Evolutionary conservation across 1,140 invertebrate species (phyloP), one percentile per base, ranked within the genome.

Genomic region (Harlomillsia oculata): DNA sequence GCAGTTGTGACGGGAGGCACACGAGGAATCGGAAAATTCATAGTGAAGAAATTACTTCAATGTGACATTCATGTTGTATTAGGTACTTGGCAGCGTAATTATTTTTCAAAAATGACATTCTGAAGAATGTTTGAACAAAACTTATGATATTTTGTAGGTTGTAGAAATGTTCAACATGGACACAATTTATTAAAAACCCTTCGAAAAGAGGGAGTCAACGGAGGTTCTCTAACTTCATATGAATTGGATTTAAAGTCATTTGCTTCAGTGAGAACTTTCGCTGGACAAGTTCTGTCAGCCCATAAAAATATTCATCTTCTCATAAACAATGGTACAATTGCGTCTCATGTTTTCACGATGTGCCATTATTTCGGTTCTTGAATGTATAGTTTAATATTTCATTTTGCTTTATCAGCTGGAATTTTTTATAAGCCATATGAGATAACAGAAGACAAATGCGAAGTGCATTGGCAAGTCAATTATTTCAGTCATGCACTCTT

Each of bases 1-100:
- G 89, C 85, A 36, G 80, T 95, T 59, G 81, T 95, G 37, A 94
- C 90, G 8, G 91, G 90, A 53, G 90, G 89, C 13, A 81, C 84
- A 29, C 74, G 84, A 64, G 90, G 91, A n/a, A 91, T 95, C 67
- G 91, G 89, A 13, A 73, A 77, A n/a, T 77, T 83, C 71, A 79
- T 90, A 14, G 82, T 88, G 13, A 81, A 82, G 69, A 82, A 83
- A 70, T 72, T 95, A 16, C 69, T 91, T 23, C 74, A 84, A 67
- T 82, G 82, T 69, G 83, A 89, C 59, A 84, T 90, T 74, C 80
- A 80, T 68, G 86, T 94, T 36, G 76, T n/a, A n/a, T n/a, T n/a
- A n/a, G n/a, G n/a, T n/a, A n/a, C n/a, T n/a, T n/a, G n/a, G n/a
- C n/a, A n/a, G n/a, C n/a, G n/a, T n/a, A n/a, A n/a, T n/a, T n/a